A percentile compares a stretch with the other conserved stretches of the same genome.
phyloP scores from a whole-genome alignment of 2,797 vertebrate species.

The Micrastur ruficollis region DNA sequence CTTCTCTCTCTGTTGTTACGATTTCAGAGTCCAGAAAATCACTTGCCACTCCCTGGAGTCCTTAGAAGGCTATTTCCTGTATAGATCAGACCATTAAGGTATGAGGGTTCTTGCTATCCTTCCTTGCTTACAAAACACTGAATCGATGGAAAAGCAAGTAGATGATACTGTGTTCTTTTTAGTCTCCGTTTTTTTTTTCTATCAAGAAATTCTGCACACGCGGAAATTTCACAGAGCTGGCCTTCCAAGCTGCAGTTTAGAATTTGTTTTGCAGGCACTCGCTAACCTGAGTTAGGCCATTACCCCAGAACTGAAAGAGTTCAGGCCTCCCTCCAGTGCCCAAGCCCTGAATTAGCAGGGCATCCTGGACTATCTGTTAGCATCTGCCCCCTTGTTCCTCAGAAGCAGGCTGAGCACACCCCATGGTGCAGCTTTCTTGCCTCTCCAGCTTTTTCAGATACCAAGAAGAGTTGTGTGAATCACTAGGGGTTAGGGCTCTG shows the following conservation, averaged over 20 bases:
- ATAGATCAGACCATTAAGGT: conserved; percentile 1
- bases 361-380: not conserved
- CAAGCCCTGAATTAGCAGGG: not conserved
- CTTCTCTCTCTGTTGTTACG: not conserved
- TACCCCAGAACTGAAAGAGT: not conserved
- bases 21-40: not conserved
- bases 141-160: conserved; percentile 18
- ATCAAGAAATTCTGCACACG: not conserved
- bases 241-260: not conserved
- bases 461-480: not conserved
- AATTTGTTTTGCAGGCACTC: not conserved
- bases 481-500: not conserved
- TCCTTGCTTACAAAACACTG: not conserved
- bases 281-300: not conserved
- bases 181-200: not conserved
- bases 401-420: not conserved
- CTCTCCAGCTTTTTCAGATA: not conserved
- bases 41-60: not conserved
- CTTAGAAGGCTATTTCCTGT: not conserved
- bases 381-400: not conserved
- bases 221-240: not conserved
- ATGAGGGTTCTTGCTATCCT: not conserved
- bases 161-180: not conserved
- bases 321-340: not conserved
- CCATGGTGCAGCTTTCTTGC: not conserved